Evolutionary conservation across 2,113 vertebrate genomes (phyloP), one percentile per base, ranked within the genome.

Genomic region (Notothenia rossii): DNA sequence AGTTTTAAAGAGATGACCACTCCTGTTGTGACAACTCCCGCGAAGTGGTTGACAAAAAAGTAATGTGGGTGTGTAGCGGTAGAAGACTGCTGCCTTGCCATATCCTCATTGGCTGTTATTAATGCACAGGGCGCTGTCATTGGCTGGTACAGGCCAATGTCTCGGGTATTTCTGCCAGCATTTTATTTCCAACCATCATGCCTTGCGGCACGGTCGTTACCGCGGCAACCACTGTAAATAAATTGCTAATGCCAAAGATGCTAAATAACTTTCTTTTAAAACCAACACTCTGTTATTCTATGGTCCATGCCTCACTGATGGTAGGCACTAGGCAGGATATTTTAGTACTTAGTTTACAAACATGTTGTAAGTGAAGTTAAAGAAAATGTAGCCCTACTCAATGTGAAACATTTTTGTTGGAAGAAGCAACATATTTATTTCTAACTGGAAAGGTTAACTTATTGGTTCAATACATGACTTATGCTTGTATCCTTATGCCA

Each of bases 131-230:
- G 10, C 4, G 50, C 66, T 29, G 0, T 18, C 1, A 95, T 96
- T 95, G 94, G 95, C 7, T 63, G 1, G 5, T 2, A 17, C 1
- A 1, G 3, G 25, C 1, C 25, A 18, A 48, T 91, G 78, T 86
- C 84, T 51, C 82, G 1, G 94, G 91, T 55, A 22, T 95, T 91
- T 96, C 79, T 81, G 7, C 4, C 33, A 9, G 95, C 95, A 88
- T 94, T 96, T 95, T 96, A 92, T 96, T 90, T 95, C 94, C 84
- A 20, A 86, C 95, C 95, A 65, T 81, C 69, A 93, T 94, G 90
- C 95, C 22, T 89, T 93, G 93, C 93, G 89, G 7, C 8, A 79
- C 40, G 1, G 2, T 6, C 33, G 89, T 94, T 70, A 53, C 88
- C 70, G 25, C 8, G 84, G 80, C 36, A 89, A 95, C 92, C 49